A percentile compares a stretch with the other conserved stretches of the same genome.
phyloP scores from a whole-genome alignment of 2,113 vertebrate species.

The Lepidothrix coronata region DNA sequence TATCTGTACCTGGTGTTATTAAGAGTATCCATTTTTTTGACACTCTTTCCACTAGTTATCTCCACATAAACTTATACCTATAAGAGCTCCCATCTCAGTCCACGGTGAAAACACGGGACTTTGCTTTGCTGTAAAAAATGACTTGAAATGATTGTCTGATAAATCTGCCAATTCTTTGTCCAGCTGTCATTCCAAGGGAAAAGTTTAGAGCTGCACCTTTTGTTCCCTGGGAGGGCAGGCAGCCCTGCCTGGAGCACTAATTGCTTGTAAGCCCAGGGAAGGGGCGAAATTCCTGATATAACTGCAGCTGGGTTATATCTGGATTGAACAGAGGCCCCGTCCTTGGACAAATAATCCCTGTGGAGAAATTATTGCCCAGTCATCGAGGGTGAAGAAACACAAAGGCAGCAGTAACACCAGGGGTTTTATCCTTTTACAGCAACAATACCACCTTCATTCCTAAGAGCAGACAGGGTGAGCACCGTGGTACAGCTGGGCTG shows the following conservation, averaged over 20 bases:
- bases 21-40: not conserved
- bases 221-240: constrained; percentile 1
- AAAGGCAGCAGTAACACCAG: constrained; percentile 16
- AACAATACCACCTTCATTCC: not conserved
- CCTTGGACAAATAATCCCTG: constrained; percentile 26
- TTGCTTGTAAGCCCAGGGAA: constrained; percentile 15
- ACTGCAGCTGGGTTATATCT: not conserved
- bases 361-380: constrained; percentile 31
- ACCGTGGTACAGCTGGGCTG: not conserved
- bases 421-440: constrained; percentile 11
- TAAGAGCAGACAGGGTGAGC: not conserved
- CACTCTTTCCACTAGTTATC: not conserved
- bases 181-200: not conserved
- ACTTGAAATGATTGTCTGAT: not conserved
- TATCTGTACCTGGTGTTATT: not conserved
- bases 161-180: not conserved
- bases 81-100: not conserved
- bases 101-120: not conserved
- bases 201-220: not conserved
- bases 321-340: not conserved
- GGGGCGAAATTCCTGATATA: not conserved
- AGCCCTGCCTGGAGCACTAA: not conserved
- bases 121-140: not conserved
- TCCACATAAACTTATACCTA: not conserved
- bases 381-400: constrained; percentile 16